Base-by-base conservation (phyloP, 2,797 vertebrate species). In the Gobio occitaniae region DNA sequence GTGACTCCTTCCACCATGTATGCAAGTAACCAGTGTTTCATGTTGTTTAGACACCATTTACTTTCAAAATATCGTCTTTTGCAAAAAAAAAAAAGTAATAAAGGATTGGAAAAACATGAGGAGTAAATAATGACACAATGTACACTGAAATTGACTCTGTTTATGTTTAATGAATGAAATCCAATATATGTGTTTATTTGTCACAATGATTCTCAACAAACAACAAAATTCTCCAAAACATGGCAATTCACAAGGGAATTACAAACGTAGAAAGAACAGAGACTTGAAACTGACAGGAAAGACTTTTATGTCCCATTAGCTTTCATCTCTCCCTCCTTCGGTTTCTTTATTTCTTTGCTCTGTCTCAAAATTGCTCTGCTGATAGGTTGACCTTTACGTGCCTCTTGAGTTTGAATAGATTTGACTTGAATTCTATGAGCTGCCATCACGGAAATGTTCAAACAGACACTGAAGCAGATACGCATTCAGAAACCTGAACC, bases 331-430 rank as follows among this genome's bases (percentile, higher is more conserved):
- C 50, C 25, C 19, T 63, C 13, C n/a, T 63, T 54, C 61, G 11
- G 19, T 25, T 74, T 78, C 77, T 44, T 25, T 19, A 38, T 48
- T 48, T 74, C 44, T 59, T 61, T 50, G 25, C 59, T 85, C 77
- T 29, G 50, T 78, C 36, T 87, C 80, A 86, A 84, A 72, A 87
- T 71, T 84, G 82, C 59, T 63, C 70, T 78, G 82, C 87, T 87
- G 86, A 89, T 82, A 81, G 80, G 21, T 65, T 88, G 88, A 88
- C 86, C 86, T 89, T 89, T 88, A 68, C 80, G 38, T 84, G 84
- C 74, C 82, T 86, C 69, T 86, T 80, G 79, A 84, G 85, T 88
- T 86, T 86, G 78, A 87, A 86, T 83, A 89, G 82, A 85, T 89
- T 89, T 86, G 85, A 88, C 86, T 88, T n/a, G 48, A 65, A 80